Evolutionary conservation across 2,113 vertebrate genomes (phyloP).

Genomic region (Acrocephalus kingi): DNA sequence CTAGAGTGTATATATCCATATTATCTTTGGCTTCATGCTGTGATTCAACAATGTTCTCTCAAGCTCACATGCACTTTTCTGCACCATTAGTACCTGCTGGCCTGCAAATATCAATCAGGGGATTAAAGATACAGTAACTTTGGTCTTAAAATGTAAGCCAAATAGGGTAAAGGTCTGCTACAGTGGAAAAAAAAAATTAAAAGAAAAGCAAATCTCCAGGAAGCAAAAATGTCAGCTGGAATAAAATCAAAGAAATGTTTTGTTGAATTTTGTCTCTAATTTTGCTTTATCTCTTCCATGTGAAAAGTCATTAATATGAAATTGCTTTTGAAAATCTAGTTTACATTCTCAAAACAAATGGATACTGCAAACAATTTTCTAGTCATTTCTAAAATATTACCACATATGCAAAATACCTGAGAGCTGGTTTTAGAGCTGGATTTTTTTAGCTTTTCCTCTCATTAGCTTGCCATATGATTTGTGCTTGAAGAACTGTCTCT

Average conservation of each 20-base stretch:
- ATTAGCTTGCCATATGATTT: neutral
- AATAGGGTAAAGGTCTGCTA: neutral
- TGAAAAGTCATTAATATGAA: neutral
- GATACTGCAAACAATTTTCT: neutral
- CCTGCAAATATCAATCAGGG: neutral
- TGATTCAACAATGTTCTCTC: conserved; percentile 24
- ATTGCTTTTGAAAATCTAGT: conserved; percentile 15
- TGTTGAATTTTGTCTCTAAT: neutral
- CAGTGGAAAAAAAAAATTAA: neutral
- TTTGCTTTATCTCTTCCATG: neutral
- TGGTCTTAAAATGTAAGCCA: neutral
- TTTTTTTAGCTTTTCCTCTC: neutral
- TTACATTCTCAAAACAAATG: neutral
- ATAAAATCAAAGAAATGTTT: neutral
- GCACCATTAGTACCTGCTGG: conserved; percentile 23
- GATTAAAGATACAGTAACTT: neutral
- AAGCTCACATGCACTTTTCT: neutral
- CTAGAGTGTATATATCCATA: neutral
- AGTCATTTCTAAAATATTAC: neutral
- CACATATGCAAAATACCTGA: neutral
- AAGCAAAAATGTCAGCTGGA: neutral
- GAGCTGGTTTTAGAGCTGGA: neutral
- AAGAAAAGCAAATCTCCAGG: neutral
- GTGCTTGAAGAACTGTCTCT: neutral
- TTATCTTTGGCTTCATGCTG: conserved; percentile 5